Percentiles rank a stretch among this genome's conserved stretches.
Evolutionary conservation across 2,797 vertebrate species (phyloP).

Genomic region (Micrastur ruficollis): DNA sequence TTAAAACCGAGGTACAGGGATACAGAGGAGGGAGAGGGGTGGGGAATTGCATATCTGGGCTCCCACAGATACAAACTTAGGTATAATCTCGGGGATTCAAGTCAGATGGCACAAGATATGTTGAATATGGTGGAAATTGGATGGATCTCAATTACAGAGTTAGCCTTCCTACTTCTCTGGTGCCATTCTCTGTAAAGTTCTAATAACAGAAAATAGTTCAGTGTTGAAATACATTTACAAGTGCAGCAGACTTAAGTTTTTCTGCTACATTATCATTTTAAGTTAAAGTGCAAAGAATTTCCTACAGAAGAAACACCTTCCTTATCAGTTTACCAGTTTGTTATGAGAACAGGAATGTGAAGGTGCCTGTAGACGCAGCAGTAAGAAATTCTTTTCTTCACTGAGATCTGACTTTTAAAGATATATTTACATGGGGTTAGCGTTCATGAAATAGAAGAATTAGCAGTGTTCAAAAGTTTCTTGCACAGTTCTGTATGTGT

Average conservation of each 20-base stretch:
- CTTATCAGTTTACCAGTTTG: background rate
- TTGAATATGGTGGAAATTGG: background rate
- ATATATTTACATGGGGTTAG: background rate
- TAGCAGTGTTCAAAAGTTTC: background rate
- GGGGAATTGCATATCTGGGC: background rate
- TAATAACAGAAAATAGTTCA: background rate
- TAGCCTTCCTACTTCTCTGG: background rate
- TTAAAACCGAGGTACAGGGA: background rate
- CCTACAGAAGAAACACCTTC: background rate
- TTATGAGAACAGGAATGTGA: background rate
- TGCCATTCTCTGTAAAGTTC: background rate
- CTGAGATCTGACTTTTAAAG: background rate
- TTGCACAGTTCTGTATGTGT: background rate
- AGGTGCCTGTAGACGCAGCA: background rate
- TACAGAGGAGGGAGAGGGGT: background rate
- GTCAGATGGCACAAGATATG: background rate
- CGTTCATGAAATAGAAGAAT: background rate
- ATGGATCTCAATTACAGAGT: background rate
- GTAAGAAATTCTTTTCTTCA: background rate
- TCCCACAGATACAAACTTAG: background rate
- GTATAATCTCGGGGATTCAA: background rate
- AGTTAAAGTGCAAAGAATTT: background rate
- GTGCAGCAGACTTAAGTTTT: background rate
- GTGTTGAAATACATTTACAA: background rate
- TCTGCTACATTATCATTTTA: background rate